phyloP scores from a whole-genome alignment of 2,888 invertebrate species.

The Harpalus rubripes region DNA sequence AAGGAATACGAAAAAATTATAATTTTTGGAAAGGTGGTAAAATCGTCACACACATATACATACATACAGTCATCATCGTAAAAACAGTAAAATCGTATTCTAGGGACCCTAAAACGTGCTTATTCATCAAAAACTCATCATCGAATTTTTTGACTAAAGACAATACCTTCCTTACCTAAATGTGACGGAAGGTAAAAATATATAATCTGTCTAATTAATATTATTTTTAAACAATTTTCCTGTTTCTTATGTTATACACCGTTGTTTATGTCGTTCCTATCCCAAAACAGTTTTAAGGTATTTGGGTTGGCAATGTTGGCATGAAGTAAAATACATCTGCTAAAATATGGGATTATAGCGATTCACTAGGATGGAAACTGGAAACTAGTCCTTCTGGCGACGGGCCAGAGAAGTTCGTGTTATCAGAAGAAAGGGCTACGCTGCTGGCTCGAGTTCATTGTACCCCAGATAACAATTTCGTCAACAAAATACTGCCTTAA shows the following conservation, averaged over 20 bases:
- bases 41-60: too few species aligned
- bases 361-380: slow-evolving; percentile 25
- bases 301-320: not conserved
- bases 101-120: too few species aligned
- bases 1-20: too few species aligned
- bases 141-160: too few species aligned
- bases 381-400: not conserved
- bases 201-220: too few species aligned
- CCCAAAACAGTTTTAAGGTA: not conserved
- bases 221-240: too few species aligned
- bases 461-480: slow-evolving; percentile 41
- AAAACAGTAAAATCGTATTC: too few species aligned
- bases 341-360: slow-evolving; percentile 28
- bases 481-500: slow-evolving; percentile 32
- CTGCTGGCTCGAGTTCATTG: slow-evolving; percentile 7
- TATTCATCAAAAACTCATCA: too few species aligned
- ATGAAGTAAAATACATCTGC: slow-evolving; percentile 3
- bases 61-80: too few species aligned
- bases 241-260: not conserved
- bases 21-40: too few species aligned
- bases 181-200: too few species aligned
- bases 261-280: not conserved
- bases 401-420: slow-evolving; percentile 15
- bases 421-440: slow-evolving; percentile 41
- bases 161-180: too few species aligned